Percentiles rank a stretch among this genome's conserved stretches.
phyloP scores from a whole-genome alignment of 2,888 invertebrate genomes.

The Eumacrocentrus americanus region DNA sequence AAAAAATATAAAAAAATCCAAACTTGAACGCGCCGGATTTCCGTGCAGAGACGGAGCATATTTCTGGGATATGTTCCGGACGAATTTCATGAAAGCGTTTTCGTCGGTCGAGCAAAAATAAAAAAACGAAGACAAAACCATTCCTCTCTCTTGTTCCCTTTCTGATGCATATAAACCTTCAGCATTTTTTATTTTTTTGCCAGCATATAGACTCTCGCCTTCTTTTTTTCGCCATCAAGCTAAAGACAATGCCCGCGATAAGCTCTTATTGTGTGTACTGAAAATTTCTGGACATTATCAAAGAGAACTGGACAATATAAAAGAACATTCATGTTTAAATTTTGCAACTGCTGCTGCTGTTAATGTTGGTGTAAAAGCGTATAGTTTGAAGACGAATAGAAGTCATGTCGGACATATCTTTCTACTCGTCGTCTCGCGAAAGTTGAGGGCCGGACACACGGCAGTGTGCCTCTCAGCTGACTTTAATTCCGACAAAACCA shows the following conservation, averaged over 20 bases:
- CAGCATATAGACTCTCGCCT: too few species aligned
- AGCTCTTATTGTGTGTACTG: background rate
- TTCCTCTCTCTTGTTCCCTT: background rate
- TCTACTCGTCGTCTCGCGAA: constrained; percentile 1
- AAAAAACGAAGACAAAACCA: too few species aligned
- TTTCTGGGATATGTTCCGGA: background rate
- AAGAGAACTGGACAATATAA: background rate
- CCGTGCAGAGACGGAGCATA: background rate
- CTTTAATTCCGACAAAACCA: constrained; percentile 59
- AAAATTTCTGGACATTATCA: background rate
- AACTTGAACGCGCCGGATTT: background rate
- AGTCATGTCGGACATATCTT: constrained; percentile 8
- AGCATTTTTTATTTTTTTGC: background rate
- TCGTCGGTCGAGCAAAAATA: background rate
- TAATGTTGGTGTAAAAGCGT: too few species aligned
- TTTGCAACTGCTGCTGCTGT: constrained; percentile 10
- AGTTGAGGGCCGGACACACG: constrained; percentile 5
- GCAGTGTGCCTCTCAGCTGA: constrained; percentile 52
- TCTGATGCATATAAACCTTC: too few species aligned
- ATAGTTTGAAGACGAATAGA: background rate
- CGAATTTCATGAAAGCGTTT: background rate
- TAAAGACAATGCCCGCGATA: background rate
- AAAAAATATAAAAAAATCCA: background rate
- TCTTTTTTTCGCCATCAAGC: background rate
- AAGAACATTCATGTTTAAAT: background rate